Base-by-base conservation (phyloP, 2,797 vertebrate species). In the Meriones psammophilus region DNA sequence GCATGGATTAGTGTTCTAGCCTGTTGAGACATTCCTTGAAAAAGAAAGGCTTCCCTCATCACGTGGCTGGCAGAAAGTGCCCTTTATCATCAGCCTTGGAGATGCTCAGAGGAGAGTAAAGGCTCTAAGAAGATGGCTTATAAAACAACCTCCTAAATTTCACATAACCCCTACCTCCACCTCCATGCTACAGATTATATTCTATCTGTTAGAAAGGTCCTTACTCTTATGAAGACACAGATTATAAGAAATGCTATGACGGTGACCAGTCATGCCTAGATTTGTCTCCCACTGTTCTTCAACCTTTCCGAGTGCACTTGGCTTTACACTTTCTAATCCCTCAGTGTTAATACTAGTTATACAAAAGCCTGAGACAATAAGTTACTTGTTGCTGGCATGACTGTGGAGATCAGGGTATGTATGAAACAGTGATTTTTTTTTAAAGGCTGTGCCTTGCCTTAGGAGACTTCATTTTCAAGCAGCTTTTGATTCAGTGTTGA, bases 91-190 rank as follows among this genome's bases (percentile, higher is more conserved):
- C 22, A 0, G 12, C 22, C 22, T 9, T 69, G 54, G 46, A 30
- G 46, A 46, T 4, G 15, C 58, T 17, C 0, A 1, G 8, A 7
- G 33, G 22, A 42, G 28, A 62, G 10, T 0, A 15, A 50, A 71
- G 58, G 42, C 20, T 58, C 62, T 0, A 13, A 36, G 18, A 80
- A 78, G 54, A 0, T 50, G 5, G 12, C 14, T 1, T 20, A 8
- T 30, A 33, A 64, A 7, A 58, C 60, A 4, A 26, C 7, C 18
- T 2, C 15, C 30, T 12, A 3, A 36, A 18, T 28, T 28, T 76
- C 33, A 1, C 6, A 14, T 3, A 20, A 56, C 28, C 8, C 17
- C 17, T 28, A 1, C 8, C 33, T 60, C 3, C 12, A 4, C 2
- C 56, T 54, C 42, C 26, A 15, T 8, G 28, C 26, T 12, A 62